phyloP scores from a whole-genome alignment of 1,140 invertebrate species.

The Lucilia sericata region DNA sequence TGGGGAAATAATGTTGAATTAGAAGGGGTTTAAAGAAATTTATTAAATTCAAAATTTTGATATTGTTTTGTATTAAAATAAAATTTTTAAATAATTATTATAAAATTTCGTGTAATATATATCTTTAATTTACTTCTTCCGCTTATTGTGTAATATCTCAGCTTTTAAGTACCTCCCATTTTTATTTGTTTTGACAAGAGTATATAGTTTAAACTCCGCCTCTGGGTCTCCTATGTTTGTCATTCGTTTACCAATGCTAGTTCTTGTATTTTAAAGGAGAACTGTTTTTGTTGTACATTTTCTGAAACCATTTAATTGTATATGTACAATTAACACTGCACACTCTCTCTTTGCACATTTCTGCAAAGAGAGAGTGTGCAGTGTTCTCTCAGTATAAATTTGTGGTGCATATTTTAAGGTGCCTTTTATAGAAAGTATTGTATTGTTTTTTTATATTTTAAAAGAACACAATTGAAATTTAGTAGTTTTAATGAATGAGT shows the following conservation, averaged over 20 bases:
- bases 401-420: not conserved
- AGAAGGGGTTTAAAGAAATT: constrained; percentile 31
- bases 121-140: not conserved
- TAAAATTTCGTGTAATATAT: not conserved
- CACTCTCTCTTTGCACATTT: no score
- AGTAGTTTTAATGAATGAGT: no score
- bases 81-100: not conserved
- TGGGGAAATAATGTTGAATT: constrained; percentile 50
- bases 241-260: constrained; percentile 18
- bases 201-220: constrained; percentile 41
- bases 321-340: constrained; percentile 17
- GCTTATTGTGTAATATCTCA: not conserved
- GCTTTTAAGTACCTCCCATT: constrained; percentile 36
- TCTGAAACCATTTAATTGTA: not conserved
- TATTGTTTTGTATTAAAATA: no score
- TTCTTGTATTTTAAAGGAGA: constrained; percentile 20
- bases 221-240: constrained; percentile 42
- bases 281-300: not conserved
- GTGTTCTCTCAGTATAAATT: not conserved
- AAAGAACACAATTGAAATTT: no score
- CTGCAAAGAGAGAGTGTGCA: constrained; percentile 24
- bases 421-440: not conserved
- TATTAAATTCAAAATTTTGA: no score
- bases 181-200: constrained; percentile 36
- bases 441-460: no score